Conservation (phyloP, 1,140 invertebrate species). For the Saccostrea echinata region DNA sequence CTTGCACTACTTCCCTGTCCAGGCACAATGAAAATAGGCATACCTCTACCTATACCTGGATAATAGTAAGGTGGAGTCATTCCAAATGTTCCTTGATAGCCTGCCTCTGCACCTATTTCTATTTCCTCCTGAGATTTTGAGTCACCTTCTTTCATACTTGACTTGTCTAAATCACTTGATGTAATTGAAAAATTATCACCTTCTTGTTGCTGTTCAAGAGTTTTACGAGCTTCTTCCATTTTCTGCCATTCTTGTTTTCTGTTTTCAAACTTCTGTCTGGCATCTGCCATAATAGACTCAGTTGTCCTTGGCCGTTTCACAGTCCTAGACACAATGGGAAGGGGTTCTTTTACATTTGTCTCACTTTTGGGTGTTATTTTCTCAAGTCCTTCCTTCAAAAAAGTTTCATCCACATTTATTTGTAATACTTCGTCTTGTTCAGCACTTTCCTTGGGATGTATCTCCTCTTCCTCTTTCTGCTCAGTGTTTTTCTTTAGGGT, state of each 20-base stretch:
- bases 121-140: conserved; percentile 38
- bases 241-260: conserved; percentile 58
- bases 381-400: conserved; percentile 3
- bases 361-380: not conserved
- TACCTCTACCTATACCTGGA: conserved; percentile 52
- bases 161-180: conserved; percentile 5
- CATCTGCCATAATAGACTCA: conserved; percentile 64
- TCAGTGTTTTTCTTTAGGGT: not conserved
- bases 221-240: conserved; percentile 44
- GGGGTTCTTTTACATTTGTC: not conserved
- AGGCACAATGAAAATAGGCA: conserved; percentile 64
- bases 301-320: conserved; percentile 62
- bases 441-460: not conserved
- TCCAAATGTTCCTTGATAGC: conserved; percentile 11
- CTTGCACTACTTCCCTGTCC: conserved; percentile 56
- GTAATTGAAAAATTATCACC: conserved; percentile 35
- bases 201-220: conserved; percentile 38
- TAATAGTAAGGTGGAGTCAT: conserved; percentile 34
- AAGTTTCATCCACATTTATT: conserved; percentile 25
- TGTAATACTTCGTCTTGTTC: not conserved
- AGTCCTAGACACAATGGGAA: conserved; percentile 6
- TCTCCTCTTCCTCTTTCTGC: not conserved
- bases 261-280: conserved; percentile 56
- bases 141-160: conserved; percentile 13
- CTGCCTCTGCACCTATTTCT: conserved; percentile 30